Conservation (phyloP, 2,113 vertebrate species). For the Ceyx cyanopectus region DNA sequence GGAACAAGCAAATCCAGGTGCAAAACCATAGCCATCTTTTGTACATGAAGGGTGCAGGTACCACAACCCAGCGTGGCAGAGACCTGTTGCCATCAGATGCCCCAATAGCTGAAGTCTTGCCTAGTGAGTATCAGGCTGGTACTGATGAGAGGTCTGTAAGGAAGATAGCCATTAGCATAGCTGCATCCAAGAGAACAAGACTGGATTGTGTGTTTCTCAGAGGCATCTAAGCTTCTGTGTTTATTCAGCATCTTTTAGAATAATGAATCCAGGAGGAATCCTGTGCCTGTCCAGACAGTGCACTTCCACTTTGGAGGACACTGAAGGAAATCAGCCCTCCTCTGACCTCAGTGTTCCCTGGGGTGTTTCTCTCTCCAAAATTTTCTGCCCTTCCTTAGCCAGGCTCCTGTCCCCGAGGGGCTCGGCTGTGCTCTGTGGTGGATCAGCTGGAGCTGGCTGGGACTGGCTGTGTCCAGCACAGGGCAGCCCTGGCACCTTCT, state of each 20-base stretch:
- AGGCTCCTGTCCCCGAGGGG: background rate
- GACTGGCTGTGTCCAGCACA: fast-evolving
- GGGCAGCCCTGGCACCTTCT: background rate
- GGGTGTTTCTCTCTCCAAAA: background rate
- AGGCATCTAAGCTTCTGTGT: background rate
- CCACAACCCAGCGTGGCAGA: fast-evolving
- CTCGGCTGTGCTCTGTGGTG: fast-evolving
- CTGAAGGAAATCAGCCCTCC: background rate
- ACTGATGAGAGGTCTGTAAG: background rate
- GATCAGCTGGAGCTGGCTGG: background rate
- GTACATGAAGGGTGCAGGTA: fast-evolving
- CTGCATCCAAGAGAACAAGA: background rate
- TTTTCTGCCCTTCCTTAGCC: background rate
- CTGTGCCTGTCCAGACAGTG: background rate
- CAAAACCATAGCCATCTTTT: background rate
- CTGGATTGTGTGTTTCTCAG: background rate
- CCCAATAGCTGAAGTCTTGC: background rate
- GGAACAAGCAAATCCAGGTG: background rate
- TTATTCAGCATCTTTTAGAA: background rate
- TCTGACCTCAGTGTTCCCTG: background rate
- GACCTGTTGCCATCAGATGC: background rate
- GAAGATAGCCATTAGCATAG: background rate
- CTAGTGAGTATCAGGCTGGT: background rate
- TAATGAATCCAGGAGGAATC: background rate
- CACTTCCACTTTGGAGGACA: background rate